A percentile compares a stretch with the other conserved stretches of the same genome.
phyloP scores from a whole-genome alignment of 2,797 vertebrate species.

The Cyprinodon diabolis region DNA sequence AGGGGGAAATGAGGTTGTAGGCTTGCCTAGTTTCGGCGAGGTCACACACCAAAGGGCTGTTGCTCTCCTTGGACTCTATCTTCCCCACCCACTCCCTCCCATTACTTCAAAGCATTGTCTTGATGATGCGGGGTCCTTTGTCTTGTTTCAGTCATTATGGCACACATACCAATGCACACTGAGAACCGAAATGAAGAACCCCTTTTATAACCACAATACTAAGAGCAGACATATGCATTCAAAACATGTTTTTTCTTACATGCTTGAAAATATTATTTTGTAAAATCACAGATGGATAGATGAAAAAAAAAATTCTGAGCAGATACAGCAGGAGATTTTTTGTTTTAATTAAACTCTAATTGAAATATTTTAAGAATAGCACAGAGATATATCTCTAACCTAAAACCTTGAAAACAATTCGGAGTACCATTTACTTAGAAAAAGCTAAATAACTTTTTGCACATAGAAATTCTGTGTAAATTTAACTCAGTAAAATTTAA shows the following conservation, averaged over 20 bases:
- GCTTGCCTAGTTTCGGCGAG: conserved; percentile 25
- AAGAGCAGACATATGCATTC: conserved; percentile 6
- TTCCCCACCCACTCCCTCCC: conserved; percentile 25
- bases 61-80: conserved; percentile 29
- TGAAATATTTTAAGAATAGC: conserved; percentile 74
- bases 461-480: too few relatives aligned
- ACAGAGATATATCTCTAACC: conserved; percentile 66
- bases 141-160: conserved; percentile 43
- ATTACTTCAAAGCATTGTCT: conserved; percentile 37
- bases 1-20: conserved; percentile 40
- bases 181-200: conserved; percentile 18
- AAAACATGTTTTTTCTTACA: too few relatives aligned
- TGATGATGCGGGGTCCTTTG: conserved; percentile 30
- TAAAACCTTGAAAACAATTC: neutral
- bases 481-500: too few relatives aligned
- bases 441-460: too few relatives aligned
- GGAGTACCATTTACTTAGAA: too few relatives aligned
- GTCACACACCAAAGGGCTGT: conserved; percentile 33
- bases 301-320: conserved; percentile 9
- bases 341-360: conserved; percentile 79
- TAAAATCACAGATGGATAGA: too few relatives aligned
- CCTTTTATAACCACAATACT: conserved; percentile 47
- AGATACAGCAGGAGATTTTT: conserved; percentile 62
- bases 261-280: too few relatives aligned
- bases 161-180: conserved; percentile 28